Base-by-base conservation (phyloP, 2,113 vertebrate species). In the Typhlomys cinereus region DNA sequence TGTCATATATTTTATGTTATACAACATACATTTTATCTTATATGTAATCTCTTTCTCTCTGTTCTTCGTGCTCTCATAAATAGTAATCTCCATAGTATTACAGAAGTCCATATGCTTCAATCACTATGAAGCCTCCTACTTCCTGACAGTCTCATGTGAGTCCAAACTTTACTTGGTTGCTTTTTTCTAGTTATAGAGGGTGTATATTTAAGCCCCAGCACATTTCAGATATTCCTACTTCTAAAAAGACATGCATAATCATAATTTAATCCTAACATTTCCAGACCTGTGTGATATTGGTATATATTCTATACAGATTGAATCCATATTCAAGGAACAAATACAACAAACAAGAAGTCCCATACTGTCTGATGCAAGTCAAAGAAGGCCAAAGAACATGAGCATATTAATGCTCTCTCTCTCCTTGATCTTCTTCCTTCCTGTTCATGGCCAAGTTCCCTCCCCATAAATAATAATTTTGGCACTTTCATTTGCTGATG, bases 261-360 rank as follows among this genome's bases (percentile, higher is more conserved):
- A 39, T n/a, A 86, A 69, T 70, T 80, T 85, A 34, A 50, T 4
- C 15, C 10, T 88, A 73, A 85, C 52, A 67, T 41, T 92, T 85
- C 12, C 5, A 80, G 5, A 50, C 4, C 8, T 64, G 21, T 64
- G 21, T 70, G 12, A 13, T 61, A 52, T 52, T 29, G 86, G 1
- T 66, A 61, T 87, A 59, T 6, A 23, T 50, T 80, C 39, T 84
- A 14, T 80, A 39, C 4, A 0, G 59, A 73, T 27, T 71, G 25
- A 80, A 75, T 44, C 7, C 7, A 50, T 5, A 69, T n/a, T 52
- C 80, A 34, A 80, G 64, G 29, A 64, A 64, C 7, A 54, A 64
- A 74, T 18, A 52, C 44, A 71, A 62, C 8, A 70, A 61, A 18
- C 7, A 85, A 36, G 57, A 73, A 88, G 34, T 5, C 1, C 0